Evolutionary conservation across 2,888 invertebrate species (phyloP), one percentile per base, ranked within the genome.

Genomic region (Noctua comes): DNA sequence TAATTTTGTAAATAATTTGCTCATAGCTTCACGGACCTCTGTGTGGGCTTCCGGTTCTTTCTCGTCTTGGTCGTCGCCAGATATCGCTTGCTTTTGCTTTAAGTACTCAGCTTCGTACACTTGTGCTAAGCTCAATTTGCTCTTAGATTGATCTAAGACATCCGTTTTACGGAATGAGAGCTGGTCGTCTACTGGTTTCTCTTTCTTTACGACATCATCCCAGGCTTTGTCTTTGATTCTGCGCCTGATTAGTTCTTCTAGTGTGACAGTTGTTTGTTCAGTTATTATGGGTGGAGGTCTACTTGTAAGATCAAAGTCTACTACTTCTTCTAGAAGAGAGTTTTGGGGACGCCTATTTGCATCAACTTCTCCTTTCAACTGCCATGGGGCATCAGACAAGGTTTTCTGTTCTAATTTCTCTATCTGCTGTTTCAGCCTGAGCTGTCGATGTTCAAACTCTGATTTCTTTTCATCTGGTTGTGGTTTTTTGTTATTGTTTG

Each of bases 161-260:
- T 99, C 97, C 85, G 98, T 98, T 92, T 99, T 99, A 90, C 99
- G 99, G 93, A 98, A 99, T 82, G 98, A 98, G 68, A 98, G 96
- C 4, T 98, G 98, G 21, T 98, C 98, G 83, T 98, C 98, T 2
- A 98, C 97, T 0, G 98, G 98, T 92, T 99, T 99, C 40, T 98
- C 97, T 96, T 99, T 99, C 72, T 98, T 97, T 82, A 98, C 98
- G 0, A 99, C 99, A 94, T 99, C 99, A 93, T 99, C 99, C 98
- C 98, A 99, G 0, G 98, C 98, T 96, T 98, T 98, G 91, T 99
- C 99, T 95, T 99, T 99, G 57, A 99, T 98, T 90, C 99, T 97
- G 91, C 98, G 98, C 86, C 96, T 97, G n/a, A 99, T 99, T 24
- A 99, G 97, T 86, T 99, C 98, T 95, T 99, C 99, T 68, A 99